phyloP scores from a whole-genome alignment of 2,888 invertebrate genomes.

The Synergus gifuensis region DNA sequence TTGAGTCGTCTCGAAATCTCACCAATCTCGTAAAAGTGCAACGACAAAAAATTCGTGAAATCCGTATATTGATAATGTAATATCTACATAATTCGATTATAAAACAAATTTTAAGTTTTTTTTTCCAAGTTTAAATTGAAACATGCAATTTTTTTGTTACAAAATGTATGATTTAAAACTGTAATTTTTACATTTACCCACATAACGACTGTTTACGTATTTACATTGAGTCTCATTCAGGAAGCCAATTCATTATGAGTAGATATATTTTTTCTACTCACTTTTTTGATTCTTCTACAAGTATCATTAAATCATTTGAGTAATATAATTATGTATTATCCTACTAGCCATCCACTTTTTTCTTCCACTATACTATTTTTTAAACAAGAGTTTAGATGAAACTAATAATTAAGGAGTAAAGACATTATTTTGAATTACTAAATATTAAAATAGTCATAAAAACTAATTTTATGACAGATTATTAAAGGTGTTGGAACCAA shows the following conservation, averaged over 20 bases:
- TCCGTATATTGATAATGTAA: not conserved
- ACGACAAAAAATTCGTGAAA: not conserved
- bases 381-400: not conserved
- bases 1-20: not conserved
- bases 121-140: not conserved
- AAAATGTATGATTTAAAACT: not conserved
- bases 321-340: not conserved
- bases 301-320: not conserved
- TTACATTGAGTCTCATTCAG: not conserved
- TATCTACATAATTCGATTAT: not conserved
- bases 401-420: not conserved
- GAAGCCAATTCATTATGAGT: not conserved
- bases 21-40: not conserved
- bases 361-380: too few species aligned
- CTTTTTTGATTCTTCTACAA: not conserved
- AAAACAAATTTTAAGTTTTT: not conserved
- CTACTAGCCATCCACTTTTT: not conserved
- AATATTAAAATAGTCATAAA: too few species aligned
- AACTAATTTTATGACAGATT: too few species aligned
- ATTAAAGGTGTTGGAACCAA: too few species aligned
- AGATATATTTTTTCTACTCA: not conserved
- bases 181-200: not conserved
- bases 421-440: not conserved
- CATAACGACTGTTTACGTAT: not conserved
- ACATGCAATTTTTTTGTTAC: not conserved